These are phyloP conservation scores for Paracanthobrama guichenoti DNA, from an alignment of 2,113 vertebrate genomes.

Conservation along the genomic window DNA sequence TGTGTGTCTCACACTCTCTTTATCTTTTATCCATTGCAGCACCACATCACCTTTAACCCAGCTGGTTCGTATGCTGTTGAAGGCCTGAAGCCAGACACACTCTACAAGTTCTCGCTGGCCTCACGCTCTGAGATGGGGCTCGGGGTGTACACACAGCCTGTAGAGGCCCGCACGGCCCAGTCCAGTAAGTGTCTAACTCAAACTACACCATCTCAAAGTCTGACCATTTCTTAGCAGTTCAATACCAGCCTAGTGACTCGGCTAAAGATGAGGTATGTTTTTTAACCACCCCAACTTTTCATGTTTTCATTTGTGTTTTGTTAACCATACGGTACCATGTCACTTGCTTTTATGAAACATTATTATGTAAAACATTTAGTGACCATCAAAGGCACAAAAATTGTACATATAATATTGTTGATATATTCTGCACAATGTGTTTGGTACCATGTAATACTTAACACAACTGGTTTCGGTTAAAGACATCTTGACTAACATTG, in stretches of 20 bases:
- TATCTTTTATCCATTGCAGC: slow-evolving; percentile 69
- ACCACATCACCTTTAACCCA: slow-evolving; percentile 83
- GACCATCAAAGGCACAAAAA: not conserved
- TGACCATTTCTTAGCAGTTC: not conserved
- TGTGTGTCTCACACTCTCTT: not conserved
- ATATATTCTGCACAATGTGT: not conserved
- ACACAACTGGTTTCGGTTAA: not conserved
- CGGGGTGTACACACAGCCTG: slow-evolving; percentile 85
- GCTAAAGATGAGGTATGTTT: not conserved
- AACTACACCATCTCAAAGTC: not conserved
- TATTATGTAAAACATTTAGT: not conserved
- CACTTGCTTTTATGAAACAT: not conserved
- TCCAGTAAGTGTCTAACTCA: slow-evolving; percentile 85
- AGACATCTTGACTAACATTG: not conserved
- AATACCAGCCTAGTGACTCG: not conserved
- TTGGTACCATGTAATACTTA: too few species aligned
- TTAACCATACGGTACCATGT: not conserved
- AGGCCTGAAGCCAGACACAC: slow-evolving; percentile 88
- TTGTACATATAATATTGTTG: too few species aligned
- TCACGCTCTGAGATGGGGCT: slow-evolving; percentile 88
- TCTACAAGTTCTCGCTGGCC: slow-evolving; percentile 88
- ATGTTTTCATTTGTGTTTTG: not conserved
- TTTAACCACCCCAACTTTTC: not conserved
- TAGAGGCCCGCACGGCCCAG: slow-evolving; percentile 86
- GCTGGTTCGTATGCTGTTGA: slow-evolving; percentile 86